These are phyloP conservation scores for Eremophila alpestris DNA, from an alignment of 2,797 vertebrate genomes.

Conservation along the genomic window DNA sequence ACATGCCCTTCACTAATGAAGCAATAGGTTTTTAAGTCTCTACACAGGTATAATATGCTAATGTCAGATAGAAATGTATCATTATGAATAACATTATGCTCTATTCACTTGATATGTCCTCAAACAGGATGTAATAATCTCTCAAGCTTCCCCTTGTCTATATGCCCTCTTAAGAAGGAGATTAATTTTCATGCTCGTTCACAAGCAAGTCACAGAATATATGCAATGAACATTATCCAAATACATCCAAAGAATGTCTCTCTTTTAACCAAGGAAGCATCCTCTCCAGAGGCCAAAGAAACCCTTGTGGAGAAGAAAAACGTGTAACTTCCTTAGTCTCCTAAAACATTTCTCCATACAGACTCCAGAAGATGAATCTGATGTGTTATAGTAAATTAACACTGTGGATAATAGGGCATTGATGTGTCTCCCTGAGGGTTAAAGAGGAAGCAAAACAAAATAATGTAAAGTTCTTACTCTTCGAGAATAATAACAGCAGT, in stretches of 20 bases:
- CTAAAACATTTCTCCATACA: constrained; percentile 22
- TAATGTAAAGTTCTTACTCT: neutral
- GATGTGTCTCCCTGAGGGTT: neutral
- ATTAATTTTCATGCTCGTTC: constrained; percentile 44
- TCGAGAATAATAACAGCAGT: neutral
- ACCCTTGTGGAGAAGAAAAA: neutral
- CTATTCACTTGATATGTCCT: constrained; percentile 13
- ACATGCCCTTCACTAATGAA: neutral
- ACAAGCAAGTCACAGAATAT: constrained; percentile 42
- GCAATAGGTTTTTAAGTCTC: constrained; percentile 1
- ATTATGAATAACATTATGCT: constrained; percentile 16
- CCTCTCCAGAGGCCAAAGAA: neutral
- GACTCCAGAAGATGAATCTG: neutral
- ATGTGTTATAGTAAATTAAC: constrained; percentile 8
- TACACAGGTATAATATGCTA: constrained; percentile 18
- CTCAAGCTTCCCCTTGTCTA: constrained; percentile 38
- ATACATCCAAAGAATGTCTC: neutral
- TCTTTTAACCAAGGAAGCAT: constrained; percentile 10
- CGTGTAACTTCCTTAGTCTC: neutral
- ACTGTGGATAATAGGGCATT: neutral
- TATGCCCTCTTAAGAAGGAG: constrained; percentile 27
- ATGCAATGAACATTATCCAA: neutral
- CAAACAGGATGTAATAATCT: constrained; percentile 23
- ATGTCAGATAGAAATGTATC: neutral
- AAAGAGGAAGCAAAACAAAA: neutral